Conservation (phyloP, 2,113 vertebrate species). For the Lepidothrix coronata region DNA sequence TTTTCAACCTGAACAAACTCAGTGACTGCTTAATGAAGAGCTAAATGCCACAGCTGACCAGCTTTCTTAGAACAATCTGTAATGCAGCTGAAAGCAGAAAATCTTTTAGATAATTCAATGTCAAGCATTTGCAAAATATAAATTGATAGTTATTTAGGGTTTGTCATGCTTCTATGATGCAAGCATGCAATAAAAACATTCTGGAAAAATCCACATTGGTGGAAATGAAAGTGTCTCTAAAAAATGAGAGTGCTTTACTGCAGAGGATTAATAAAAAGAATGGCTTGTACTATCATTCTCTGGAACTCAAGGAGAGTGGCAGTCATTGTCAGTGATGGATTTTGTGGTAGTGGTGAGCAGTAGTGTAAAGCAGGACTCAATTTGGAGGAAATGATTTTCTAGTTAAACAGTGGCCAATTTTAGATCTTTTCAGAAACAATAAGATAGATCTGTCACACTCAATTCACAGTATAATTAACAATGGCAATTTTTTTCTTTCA, state of each 20-base stretch:
- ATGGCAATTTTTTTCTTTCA: not conserved
- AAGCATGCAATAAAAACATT: not conserved
- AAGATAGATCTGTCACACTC: conserved; percentile 1
- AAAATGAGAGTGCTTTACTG: not conserved
- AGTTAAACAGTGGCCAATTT: conserved; percentile 6
- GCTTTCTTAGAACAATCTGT: not conserved
- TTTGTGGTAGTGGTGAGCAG: not conserved
- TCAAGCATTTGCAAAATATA: not conserved
- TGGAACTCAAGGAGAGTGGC: not conserved
- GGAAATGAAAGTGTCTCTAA: not conserved
- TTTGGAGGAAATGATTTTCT: conserved; percentile 20
- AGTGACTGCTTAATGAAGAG: not conserved
- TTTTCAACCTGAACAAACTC: not conserved
- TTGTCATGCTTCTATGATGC: not conserved
- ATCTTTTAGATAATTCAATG: not conserved
- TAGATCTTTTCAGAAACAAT: conserved; percentile 25
- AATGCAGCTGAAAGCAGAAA: not conserved
- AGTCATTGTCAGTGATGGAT: not conserved
- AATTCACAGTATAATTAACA: conserved; percentile 1
- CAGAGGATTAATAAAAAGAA: not conserved
- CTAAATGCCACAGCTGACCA: not conserved
- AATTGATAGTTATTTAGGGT: not conserved
- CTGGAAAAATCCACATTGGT: not conserved
- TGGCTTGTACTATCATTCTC: not conserved
- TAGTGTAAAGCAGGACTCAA: not conserved